Evolutionary conservation across 2,797 vertebrate genomes (phyloP), one percentile per base, ranked within the genome.

Genomic region (Babyrousa celebensis): DNA sequence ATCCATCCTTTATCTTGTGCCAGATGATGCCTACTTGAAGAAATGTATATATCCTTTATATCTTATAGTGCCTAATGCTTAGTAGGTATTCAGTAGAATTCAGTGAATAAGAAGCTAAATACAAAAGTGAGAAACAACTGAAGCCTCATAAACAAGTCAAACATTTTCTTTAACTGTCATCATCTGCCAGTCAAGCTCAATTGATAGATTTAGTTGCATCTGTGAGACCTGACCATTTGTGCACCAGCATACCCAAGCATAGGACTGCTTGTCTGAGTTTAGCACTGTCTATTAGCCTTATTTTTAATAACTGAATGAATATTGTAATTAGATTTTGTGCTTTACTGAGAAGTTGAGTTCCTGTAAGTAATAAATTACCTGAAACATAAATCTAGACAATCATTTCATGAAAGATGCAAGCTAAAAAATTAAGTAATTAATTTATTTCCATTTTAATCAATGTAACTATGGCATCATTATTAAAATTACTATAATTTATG

Each of bases 371-470:
- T 36, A 78, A 75, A 86, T 68, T 80, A 62, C 18, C 14, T 85
- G 70, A 84, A 93, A 85, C 27, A 58, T 72, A 68, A 93, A 82
- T 82, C n/a, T 25, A 63, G 20, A 77, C 5, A 79, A 54, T 96
- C 72, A 89, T 89, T 88, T 3, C 36, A 88, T 94, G 20, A 56
- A 74, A 77, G 68, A 20, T 54, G 71, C 25, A 91, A 85, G n/a
- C 0, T 80, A 36, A 71, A 93, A 89, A 71, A 21, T 23, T 71
- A 36, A 36, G 36, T 36, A 89, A 29, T 27, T 54, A 82, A 54
- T 71, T 48, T 43, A 56, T 48, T 96, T 72, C 23, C 4, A 52
- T 88, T 96, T 89, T 68, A 95, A 94, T 92, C 23, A 77, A 63
- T 77, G 25, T n/a, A 82, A 86, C 18, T 32, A 6, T 29, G 18